Evolutionary conservation across 2,888 invertebrate species (phyloP).

Genomic region (Cantharis rustica): DNA sequence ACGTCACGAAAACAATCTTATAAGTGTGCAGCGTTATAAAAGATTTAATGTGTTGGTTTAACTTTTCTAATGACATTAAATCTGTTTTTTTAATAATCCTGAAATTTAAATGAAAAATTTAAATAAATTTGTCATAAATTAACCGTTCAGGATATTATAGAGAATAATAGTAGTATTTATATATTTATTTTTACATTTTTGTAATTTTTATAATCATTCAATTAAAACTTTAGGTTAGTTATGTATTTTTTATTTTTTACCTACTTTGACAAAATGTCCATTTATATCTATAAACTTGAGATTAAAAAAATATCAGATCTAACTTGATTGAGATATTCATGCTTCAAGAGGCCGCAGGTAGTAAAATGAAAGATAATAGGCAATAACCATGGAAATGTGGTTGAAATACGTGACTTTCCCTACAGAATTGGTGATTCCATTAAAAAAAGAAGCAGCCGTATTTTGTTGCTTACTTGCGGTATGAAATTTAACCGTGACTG

Average conservation of each 20-base stretch:
- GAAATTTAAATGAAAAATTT: too few species aligned
- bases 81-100: too few species aligned
- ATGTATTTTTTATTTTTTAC: neutral
- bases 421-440: constrained; percentile 30
- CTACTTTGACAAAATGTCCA: constrained; percentile 1
- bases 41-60: too few species aligned
- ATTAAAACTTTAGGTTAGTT: neutral
- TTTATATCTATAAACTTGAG: constrained; percentile 16
- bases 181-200: neutral
- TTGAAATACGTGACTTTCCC: constrained; percentile 41
- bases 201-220: neutral
- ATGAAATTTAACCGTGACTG: constrained; percentile 19
- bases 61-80: too few species aligned
- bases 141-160: too few species aligned
- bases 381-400: constrained; percentile 48
- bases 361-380: constrained; percentile 46
- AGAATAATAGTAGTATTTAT: too few species aligned
- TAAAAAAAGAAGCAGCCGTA: constrained; percentile 26
- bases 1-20: too few species aligned
- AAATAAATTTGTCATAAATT: too few species aligned
- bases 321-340: constrained; percentile 42
- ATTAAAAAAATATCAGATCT: constrained; percentile 26
- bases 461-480: constrained; percentile 22
- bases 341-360: constrained; percentile 41
- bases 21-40: too few species aligned